These are phyloP conservation scores for Hemiscyllium ocellatum DNA, from an alignment of 2,113 vertebrate genomes.

Conservation along the genomic window DNA sequence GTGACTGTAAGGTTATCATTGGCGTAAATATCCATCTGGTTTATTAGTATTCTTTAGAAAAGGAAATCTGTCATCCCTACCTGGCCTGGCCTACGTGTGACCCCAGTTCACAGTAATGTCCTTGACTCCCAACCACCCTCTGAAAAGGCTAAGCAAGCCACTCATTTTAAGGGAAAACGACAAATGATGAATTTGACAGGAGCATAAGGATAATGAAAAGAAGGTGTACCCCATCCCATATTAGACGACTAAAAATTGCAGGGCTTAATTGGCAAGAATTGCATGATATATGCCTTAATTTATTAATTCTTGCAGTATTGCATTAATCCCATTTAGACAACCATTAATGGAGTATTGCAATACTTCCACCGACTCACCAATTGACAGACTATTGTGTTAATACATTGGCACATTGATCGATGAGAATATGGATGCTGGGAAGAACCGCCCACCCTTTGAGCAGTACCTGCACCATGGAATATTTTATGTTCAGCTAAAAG, in stretches of 20 bases:
- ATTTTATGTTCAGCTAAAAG: background rate
- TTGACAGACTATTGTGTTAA: background rate
- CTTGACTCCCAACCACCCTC: no score
- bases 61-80: no score
- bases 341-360: background rate
- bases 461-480: background rate
- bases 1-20: no score
- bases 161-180: no score
- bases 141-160: no score
- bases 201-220: no score
- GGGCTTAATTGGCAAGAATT: background rate
- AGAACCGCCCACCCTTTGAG: background rate
- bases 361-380: background rate
- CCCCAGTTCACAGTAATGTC: no score
- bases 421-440: background rate
- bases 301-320: background rate
- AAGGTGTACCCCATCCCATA: background rate
- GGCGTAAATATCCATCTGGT: no score
- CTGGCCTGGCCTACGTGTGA: no score
- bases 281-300: background rate
- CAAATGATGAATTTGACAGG: no score
- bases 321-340: background rate
- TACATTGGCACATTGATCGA: background rate
- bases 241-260: background rate
- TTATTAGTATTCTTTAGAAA: no score